These are phyloP conservation scores for Mya arenaria DNA, from an alignment of 1,140 invertebrate species.

Conservation along the genomic window DNA sequence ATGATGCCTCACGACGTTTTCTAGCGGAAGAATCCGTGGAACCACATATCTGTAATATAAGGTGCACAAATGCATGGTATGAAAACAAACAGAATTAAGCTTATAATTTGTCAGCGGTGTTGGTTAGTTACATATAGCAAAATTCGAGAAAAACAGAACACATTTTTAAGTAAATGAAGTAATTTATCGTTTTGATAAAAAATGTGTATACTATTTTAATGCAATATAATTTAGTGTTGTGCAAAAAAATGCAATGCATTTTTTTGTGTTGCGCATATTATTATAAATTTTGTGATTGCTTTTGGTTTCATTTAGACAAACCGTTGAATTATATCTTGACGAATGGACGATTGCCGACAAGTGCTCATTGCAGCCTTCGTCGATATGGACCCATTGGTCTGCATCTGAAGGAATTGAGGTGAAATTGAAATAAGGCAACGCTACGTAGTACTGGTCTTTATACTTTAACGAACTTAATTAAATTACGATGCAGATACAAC, in stretches of 20 bases:
- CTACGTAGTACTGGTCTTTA: too few species aligned
- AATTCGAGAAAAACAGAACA: too few species aligned
- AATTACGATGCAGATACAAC: not conserved
- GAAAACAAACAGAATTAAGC: not conserved
- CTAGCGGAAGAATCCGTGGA: not conserved
- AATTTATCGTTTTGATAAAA: not conserved
- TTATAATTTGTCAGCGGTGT: not conserved
- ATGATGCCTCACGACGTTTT: not conserved
- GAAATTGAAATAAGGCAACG: too few species aligned
- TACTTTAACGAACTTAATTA: not conserved
- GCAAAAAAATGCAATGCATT: not conserved
- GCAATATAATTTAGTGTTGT: not conserved
- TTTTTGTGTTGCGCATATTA: not conserved
- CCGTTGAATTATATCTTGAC: too few species aligned
- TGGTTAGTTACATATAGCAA: too few species aligned
- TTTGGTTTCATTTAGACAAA: not conserved
- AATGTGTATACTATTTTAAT: not conserved
- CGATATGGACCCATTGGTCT: constrained; percentile 23
- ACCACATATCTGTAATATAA: not conserved
- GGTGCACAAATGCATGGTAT: not conserved
- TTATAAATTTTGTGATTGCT: not conserved
- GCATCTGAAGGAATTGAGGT: not conserved
- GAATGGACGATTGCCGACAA: not conserved
- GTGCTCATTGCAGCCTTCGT: constrained; percentile 28
- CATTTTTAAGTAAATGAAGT: too few species aligned